Evolutionary conservation across 2,888 invertebrate species (phyloP), one percentile per base, ranked within the genome.

Genomic region (Mimas tiliae): DNA sequence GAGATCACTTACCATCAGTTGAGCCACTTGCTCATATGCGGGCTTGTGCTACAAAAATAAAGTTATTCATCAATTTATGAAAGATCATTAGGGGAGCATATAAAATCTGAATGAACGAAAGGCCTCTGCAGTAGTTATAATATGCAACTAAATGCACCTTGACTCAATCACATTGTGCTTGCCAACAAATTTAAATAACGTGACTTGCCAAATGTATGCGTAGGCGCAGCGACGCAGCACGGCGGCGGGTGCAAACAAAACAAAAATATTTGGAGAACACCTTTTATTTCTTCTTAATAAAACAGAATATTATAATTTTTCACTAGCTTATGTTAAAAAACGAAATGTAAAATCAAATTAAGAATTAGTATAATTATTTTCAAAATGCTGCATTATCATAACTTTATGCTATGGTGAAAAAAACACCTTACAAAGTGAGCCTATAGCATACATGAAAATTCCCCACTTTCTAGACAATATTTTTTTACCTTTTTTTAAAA

Each of bases 271-370:
- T 81, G 82, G 88, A 88, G 91, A 90, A 91, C 89, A 88, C 84
- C 83, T 87, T 91, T 93, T 90, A 89, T 91, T 89, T 85, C 58
- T 85, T 90, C 85, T 90, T 87, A 89, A 85, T 90, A 91, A 91
- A 93, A 93, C 92, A 91, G 89, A 90, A 91, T 90, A 87, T 90
- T 90, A 90, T 90, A 91, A 90, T 90, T 91, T 89, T 86, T 85
- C 86, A 89, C 90, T 92, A 91, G 88, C 86, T 90, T 90, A 91
- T 76, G 86, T 90, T 89, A 90, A 87, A 88, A 81, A 86, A 83
- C 80, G 79, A 81, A 85, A 83, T 84, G 78, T 82, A 80, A 85
- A 88, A 84, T 83, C 73, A 84, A 84, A 84, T 82, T 73, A 82
- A 79, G 77, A 80, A 86, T 90, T 87, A 90, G 85, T 88, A 83